Evolutionary conservation across 2,797 vertebrate genomes (phyloP).

Genomic region (Pseudomugil gertrudae): DNA sequence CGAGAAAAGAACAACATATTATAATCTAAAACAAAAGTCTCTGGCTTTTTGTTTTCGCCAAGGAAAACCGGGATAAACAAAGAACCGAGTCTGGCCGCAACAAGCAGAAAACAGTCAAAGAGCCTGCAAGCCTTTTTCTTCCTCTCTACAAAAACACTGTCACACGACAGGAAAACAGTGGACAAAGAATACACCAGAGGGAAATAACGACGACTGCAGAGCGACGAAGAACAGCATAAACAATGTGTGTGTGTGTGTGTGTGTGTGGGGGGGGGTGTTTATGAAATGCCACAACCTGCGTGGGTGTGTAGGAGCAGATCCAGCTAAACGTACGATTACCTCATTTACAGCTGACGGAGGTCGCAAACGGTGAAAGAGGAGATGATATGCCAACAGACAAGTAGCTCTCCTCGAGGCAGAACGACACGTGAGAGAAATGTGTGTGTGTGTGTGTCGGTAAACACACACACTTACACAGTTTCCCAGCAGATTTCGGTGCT

Average conservation of each 20-base stretch:
- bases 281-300: constrained; percentile 67
- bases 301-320: constrained; percentile 68
- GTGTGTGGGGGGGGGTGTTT: constrained; percentile 52
- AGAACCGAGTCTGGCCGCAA: constrained; percentile 6
- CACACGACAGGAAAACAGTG: constrained; percentile 4
- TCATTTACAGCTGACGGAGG: constrained; percentile 63
- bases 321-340: constrained; percentile 77
- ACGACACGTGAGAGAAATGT: not conserved
- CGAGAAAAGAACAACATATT: too few species aligned
- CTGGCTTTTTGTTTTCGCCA: not conserved
- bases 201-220: too few species aligned
- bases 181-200: constrained; percentile 3
- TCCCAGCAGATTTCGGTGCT: constrained; percentile 51
- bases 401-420: constrained; percentile 16
- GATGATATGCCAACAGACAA: constrained; percentile 35
- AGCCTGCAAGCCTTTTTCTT: constrained; percentile 1
- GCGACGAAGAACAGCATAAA: constrained; percentile 24
- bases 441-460: not conserved
- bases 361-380: constrained; percentile 32
- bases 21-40: too few species aligned
- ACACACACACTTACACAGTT: constrained; percentile 35
- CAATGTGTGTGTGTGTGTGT: constrained; percentile 2
- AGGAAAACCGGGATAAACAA: not conserved
- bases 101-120: constrained; percentile 13
- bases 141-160: not conserved